Conservation (phyloP, 1,140 invertebrate genomes). For the Orius insidiosus region DNA sequence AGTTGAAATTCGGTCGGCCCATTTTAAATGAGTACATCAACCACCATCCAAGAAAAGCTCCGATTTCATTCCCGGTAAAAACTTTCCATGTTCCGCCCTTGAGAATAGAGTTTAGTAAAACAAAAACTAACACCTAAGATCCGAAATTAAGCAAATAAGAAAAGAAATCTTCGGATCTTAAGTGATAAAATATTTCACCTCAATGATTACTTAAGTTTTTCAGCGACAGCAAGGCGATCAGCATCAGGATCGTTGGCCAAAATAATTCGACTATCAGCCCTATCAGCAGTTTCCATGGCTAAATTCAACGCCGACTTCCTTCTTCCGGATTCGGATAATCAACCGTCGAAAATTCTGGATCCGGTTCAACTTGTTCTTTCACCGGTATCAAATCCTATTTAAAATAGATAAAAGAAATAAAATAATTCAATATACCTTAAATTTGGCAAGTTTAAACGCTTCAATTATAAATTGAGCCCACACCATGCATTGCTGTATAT, state of each 20-base stretch:
- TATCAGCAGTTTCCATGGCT: constrained; percentile 67
- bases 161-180: no score
- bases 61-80: constrained; percentile 92
- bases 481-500: constrained; percentile 97
- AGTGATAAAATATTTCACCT: no score
- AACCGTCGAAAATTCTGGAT: constrained; percentile 95
- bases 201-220: constrained; percentile 43
- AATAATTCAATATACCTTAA: constrained; percentile 36
- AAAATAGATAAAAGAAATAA: no score
- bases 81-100: constrained; percentile 64
- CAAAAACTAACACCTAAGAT: background rate
- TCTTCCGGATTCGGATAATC: constrained; percentile 98
- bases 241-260: constrained; percentile 98
- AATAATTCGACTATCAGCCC: constrained; percentile 51
- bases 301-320: constrained; percentile 70
- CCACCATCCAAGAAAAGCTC: constrained; percentile 93
- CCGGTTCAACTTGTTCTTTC: constrained; percentile 64
- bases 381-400: constrained; percentile 55
- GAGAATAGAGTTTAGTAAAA: constrained; percentile 20
- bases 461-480: constrained; percentile 65
- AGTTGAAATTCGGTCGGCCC: constrained; percentile 26
- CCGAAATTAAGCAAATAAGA: background rate
- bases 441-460: constrained; percentile 56
- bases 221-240: constrained; percentile 85
- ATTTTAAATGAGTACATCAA: constrained; percentile 41